phyloP scores from a whole-genome alignment of 2,888 invertebrate species.

The Zonitis immaculata region DNA sequence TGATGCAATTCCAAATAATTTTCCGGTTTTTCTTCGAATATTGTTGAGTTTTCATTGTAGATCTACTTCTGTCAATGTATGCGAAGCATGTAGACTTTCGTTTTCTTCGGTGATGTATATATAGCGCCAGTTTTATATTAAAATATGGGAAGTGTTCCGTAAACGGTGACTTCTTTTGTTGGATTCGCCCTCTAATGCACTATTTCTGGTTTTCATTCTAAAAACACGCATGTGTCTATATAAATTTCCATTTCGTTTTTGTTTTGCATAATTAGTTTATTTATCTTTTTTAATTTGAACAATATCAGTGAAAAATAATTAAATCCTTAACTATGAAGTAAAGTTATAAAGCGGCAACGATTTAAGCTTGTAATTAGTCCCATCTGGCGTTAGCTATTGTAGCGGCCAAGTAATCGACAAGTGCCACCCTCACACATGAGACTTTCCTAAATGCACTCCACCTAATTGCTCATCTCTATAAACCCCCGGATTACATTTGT shows the following conservation, averaged over 20 bases:
- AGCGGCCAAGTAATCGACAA: conserved; percentile 49
- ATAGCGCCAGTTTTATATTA: too few relatives aligned
- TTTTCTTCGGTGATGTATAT: too few relatives aligned
- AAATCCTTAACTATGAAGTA: background rate
- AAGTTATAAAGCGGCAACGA: conserved; percentile 32
- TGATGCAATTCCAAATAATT: too few relatives aligned
- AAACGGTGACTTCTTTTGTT: too few relatives aligned
- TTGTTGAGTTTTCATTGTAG: too few relatives aligned
- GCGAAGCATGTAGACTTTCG: too few relatives aligned
- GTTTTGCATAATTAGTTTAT: too few relatives aligned
- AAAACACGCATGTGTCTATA: background rate
- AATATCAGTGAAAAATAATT: background rate
- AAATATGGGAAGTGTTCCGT: too few relatives aligned
- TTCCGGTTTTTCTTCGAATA: too few relatives aligned
- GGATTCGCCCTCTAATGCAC: too few relatives aligned
- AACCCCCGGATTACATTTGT: conserved; percentile 43
- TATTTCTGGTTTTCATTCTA: too few relatives aligned
- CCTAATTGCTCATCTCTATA: conserved; percentile 47
- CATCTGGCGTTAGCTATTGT: conserved; percentile 47
- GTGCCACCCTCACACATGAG: conserved; percentile 50
- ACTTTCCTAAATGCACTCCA: conserved; percentile 44
- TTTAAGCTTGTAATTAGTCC: conserved; percentile 51
- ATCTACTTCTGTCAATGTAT: too few relatives aligned
- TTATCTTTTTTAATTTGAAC: background rate
- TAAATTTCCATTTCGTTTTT: background rate